Percentiles rank a stretch among this genome's conserved stretches.
Conservation (phyloP, 2,797 vertebrate genomes). For the Leptodactylus fallax region DNA sequence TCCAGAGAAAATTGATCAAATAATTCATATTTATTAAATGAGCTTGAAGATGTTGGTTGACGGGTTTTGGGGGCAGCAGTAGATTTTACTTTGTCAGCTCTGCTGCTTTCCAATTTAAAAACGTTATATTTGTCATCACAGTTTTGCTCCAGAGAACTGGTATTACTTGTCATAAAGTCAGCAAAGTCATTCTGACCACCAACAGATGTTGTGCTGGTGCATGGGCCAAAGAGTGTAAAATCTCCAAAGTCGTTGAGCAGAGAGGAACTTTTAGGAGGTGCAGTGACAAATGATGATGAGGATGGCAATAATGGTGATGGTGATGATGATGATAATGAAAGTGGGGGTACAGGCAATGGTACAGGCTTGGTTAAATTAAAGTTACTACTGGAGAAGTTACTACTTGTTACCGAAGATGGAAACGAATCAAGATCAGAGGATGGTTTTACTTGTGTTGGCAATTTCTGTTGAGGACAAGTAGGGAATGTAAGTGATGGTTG, state of each 20-base stretch:
- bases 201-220: constrained; percentile 73
- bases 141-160: constrained; percentile 73
- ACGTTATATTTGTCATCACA: constrained; percentile 71
- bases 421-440: constrained; percentile 90
- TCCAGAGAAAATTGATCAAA: constrained; percentile 94
- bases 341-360: constrained; percentile 67
- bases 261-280: constrained; percentile 75
- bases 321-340: constrained; percentile 70
- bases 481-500: constrained; percentile 86
- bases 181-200: constrained; percentile 92
- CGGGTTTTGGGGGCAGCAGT: constrained; percentile 57
- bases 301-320: constrained; percentile 57
- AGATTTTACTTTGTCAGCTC: constrained; percentile 64
- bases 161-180: constrained; percentile 92
- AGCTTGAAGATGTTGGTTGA: constrained; percentile 63
- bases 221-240: constrained; percentile 89
- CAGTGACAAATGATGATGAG: constrained; percentile 68
- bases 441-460: constrained; percentile 83
- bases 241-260: constrained; percentile 89
- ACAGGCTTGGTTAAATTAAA: constrained; percentile 69
- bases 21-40: constrained; percentile 86
- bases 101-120: constrained; percentile 70
- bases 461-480: constrained; percentile 80
- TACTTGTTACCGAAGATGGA: constrained; percentile 75
- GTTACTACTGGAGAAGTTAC: constrained; percentile 77